phyloP scores from a whole-genome alignment of 2,113 vertebrate species.

The Psittacus erithacus region DNA sequence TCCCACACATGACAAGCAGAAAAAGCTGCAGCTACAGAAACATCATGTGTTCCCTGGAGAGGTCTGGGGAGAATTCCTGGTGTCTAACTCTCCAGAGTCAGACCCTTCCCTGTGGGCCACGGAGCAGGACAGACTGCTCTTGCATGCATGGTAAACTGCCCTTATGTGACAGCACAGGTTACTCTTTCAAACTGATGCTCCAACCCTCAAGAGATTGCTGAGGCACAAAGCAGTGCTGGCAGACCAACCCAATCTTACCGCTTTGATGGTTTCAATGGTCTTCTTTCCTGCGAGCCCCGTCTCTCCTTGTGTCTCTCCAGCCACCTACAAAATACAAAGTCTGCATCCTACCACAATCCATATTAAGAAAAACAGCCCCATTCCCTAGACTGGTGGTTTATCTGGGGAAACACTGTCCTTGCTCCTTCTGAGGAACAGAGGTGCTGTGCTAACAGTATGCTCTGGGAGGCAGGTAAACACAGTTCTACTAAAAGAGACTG shows the following conservation, averaged over 20 bases:
- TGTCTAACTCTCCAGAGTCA: neutral
- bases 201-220: rapidly evolving
- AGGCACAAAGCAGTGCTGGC: neutral
- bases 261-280: conserved; percentile 94
- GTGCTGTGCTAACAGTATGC: neutral
- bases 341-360: neutral
- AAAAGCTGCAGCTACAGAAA: neutral
- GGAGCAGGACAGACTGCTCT: neutral
- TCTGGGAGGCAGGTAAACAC: neutral
- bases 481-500: neutral
- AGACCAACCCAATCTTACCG: conserved; percentile 78
- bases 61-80: neutral
- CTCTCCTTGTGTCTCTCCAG: conserved; percentile 89
- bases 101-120: neutral
- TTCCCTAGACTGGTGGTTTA: neutral
- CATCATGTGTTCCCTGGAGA: neutral
- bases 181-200: neutral
- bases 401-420: neutral
- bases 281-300: conserved; percentile 90
- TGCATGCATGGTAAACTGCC: neutral
- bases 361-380: neutral
- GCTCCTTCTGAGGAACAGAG: neutral
- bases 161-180: neutral
- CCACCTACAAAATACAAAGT: conserved; percentile 79
- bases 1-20: neutral